Evolutionary conservation across 2,113 vertebrate genomes (phyloP), one percentile per base, ranked within the genome.

Genomic region (Sciurus niger): DNA sequence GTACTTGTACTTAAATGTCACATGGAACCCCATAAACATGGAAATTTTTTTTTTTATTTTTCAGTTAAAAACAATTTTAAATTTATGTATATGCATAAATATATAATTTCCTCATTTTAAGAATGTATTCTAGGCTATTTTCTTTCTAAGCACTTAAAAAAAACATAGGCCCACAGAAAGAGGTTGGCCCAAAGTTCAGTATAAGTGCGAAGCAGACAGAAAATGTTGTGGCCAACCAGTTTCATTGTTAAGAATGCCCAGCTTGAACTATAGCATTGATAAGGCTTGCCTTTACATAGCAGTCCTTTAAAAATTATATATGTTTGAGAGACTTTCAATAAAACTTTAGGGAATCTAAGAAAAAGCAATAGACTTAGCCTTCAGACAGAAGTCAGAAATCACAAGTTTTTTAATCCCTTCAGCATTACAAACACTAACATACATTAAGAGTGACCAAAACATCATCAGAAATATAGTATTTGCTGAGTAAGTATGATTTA

Each of bases 71-170:
- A 63, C 46, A 48, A 43, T n/a, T 63, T 25, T 46, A 25, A 32
- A 48, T 32, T n/a, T 24, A n/a, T 22, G 60, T 34, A 30, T 32
- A 18, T 37, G 11, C 55, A 58, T 22, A 58, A 58, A 58, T 22
- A 58, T 2, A 58, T 22, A 58, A 93, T 73, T 17, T n/a, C 0
- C 5, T 40, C 4, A 37, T 74, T 65, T 68, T n/a, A 67, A 18
- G 12, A 93, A n/a, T 60, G 37, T 43, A 60, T 32, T 46, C 22
- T 51, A 74, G 16, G 30, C 16, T 79, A 60, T 82, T n/a, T 68
- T 79, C 24, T 80, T 89, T 74, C 34, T 80, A 51, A 85, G 68
- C 14, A 74, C 16, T 80, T 74, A 7, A 12, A 80, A 96, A 95
- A 43, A 6, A 6, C 72, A 24, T 24, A 5, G 84, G 46, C 10